These are phyloP conservation scores for Cerastis rubricosa DNA, from an alignment of 2,888 invertebrate species.

Conservation along the genomic window DNA sequence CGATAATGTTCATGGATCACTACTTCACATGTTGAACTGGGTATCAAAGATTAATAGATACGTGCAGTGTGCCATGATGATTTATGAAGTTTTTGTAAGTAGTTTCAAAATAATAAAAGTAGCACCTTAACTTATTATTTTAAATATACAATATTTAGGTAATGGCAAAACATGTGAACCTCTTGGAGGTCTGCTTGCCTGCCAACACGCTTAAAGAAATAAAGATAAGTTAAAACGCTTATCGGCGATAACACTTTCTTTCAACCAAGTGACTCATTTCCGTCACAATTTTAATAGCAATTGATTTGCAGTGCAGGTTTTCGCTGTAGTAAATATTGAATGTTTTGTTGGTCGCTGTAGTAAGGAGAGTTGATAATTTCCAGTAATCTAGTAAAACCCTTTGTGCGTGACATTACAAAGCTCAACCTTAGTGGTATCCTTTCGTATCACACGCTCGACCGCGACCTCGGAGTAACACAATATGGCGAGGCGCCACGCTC, in stretches of 20 bases:
- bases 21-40: conserved; percentile 39
- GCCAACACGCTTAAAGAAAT: conserved; percentile 31
- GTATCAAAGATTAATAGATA: conserved; percentile 24
- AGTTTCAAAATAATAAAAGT: neutral
- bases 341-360: conserved; percentile 4
- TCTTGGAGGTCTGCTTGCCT: conserved; percentile 3
- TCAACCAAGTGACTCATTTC: conserved; percentile 52
- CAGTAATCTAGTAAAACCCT: conserved; percentile 60
- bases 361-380: conserved; percentile 26
- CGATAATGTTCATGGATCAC: conserved; percentile 53
- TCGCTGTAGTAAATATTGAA: conserved; percentile 48
- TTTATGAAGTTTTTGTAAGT: neutral
- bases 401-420: conserved; percentile 81
- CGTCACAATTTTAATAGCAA: conserved; percentile 45
- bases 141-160: neutral
- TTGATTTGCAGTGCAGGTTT: conserved; percentile 60
- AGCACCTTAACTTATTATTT: neutral
- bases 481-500: conserved; percentile 85
- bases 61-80: neutral
- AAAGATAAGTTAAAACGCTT: conserved; percentile 50
- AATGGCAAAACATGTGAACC: neutral
- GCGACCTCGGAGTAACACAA: conserved; percentile 87
- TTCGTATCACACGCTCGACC: conserved; percentile 83
- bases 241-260: conserved; percentile 54
- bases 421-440: conserved; percentile 86